Evolutionary conservation across 2,113 vertebrate species (phyloP).

Genomic region (Puntigrus tetrazona): DNA sequence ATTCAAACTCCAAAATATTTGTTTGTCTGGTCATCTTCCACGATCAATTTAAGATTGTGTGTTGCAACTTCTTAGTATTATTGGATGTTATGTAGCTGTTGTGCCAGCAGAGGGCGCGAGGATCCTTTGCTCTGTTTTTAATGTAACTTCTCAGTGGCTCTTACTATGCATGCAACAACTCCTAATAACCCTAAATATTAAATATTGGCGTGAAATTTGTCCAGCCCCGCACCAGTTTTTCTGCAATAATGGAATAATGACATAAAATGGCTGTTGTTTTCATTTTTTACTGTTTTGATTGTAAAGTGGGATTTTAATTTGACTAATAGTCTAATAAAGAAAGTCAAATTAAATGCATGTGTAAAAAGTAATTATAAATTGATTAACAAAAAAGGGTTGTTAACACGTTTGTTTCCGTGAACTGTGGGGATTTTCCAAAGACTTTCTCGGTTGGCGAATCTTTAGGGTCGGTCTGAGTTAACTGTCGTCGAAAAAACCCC

Average conservation of each 20-base stretch:
- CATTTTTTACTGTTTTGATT: not conserved
- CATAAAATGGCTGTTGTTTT: not conserved
- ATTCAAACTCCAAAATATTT: not conserved
- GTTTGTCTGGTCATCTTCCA: not conserved
- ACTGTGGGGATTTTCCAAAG: no score
- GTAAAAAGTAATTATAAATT: no score
- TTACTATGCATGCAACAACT: no score
- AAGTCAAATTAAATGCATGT: no score
- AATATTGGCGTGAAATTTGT: not conserved
- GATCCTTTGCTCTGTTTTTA: not conserved
- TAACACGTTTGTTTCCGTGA: no score
- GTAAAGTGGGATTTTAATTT: not conserved
- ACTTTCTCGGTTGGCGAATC: not conserved
- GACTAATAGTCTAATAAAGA: no score
- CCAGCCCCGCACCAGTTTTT: not conserved
- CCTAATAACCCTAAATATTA: no score
- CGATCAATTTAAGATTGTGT: not conserved
- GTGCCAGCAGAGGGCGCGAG: not conserved
- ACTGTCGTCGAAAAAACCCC: not conserved
- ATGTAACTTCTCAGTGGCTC: not conserved
- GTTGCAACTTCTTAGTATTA: not conserved
- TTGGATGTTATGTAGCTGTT: not conserved
- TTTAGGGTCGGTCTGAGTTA: not conserved
- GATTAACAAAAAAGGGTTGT: no score
- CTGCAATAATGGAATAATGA: not conserved